phyloP scores from a whole-genome alignment of 2,888 invertebrate species.

The Dolichomitus sp. region DNA sequence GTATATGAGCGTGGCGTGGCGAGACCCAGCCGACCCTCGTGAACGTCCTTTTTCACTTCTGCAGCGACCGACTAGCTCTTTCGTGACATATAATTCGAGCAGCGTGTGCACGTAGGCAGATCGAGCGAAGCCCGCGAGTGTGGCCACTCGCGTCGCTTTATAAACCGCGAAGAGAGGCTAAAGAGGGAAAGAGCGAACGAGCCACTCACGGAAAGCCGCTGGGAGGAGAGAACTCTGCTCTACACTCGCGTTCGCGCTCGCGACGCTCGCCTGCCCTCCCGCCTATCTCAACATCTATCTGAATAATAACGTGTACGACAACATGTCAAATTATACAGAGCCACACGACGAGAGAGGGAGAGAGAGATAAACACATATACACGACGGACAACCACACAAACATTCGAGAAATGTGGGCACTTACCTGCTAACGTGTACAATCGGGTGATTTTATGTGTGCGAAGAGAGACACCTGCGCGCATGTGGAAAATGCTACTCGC shows the following conservation, averaged over 20 bases:
- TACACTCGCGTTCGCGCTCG: slow-evolving; percentile 56
- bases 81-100: slow-evolving; percentile 72
- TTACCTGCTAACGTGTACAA: slow-evolving; percentile 30
- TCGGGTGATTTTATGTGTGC: slow-evolving; percentile 43
- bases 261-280: slow-evolving; percentile 69
- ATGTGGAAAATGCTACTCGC: slow-evolving; percentile 31
- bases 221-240: slow-evolving; percentile 64
- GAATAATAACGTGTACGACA: slow-evolving; percentile 86
- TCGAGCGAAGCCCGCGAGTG: slow-evolving; percentile 30
- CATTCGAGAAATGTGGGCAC: slow-evolving; percentile 45
- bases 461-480: slow-evolving; percentile 60
- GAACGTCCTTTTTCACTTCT: background rate
- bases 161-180: slow-evolving; percentile 32
- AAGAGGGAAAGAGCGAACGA: slow-evolving; percentile 38
- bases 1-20: slow-evolving; percentile 29
- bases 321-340: slow-evolving; percentile 86
- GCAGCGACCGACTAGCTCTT: slow-evolving; percentile 52
- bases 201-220: slow-evolving; percentile 30
- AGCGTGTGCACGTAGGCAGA: slow-evolving; percentile 56
- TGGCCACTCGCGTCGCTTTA: slow-evolving; percentile 41
- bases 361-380: slow-evolving; percentile 70
- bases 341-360: slow-evolving; percentile 75
- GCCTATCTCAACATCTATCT: slow-evolving; percentile 85
- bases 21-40: slow-evolving; percentile 15
- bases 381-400: slow-evolving; percentile 54